Conservation (phyloP, 2,888 invertebrate species). For the Sarcophaga rosellei region DNA sequence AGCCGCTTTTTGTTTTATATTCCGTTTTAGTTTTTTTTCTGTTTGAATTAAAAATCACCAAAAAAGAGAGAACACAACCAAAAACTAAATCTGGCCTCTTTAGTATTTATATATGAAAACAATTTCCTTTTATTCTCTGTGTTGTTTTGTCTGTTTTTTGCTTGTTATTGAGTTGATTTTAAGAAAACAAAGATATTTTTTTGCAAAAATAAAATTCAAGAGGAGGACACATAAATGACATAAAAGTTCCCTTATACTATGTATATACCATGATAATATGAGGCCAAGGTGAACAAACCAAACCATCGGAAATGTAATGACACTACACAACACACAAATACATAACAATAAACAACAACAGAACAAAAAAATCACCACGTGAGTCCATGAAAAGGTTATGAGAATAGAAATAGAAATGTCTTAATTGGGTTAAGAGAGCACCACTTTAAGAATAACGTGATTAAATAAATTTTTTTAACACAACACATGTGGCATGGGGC, state of each 20-base stretch:
- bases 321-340: constrained; percentile 2
- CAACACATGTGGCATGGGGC: background rate
- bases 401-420: background rate
- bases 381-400: background rate
- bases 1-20: background rate
- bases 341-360: constrained; percentile 9
- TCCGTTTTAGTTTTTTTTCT: too few species aligned
- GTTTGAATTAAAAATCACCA: background rate
- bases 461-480: constrained; percentile 25
- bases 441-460: constrained; percentile 43
- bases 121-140: too few species aligned
- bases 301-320: constrained; percentile 32
- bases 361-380: background rate
- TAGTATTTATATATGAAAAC: too few species aligned
- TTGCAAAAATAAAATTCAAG: constrained; percentile 41
- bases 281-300: constrained; percentile 65
- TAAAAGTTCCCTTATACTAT: background rate
- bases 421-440: constrained; percentile 56
- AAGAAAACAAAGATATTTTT: constrained; percentile 32
- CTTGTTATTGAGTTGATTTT: constrained; percentile 56
- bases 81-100: background rate
- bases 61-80: too few species aligned
- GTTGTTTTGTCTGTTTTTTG: background rate
- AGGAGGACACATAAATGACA: constrained; percentile 45
- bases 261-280: constrained; percentile 34